Base-by-base conservation (phyloP, 1,140 invertebrate genomes). In the Chlorops oryzae region DNA sequence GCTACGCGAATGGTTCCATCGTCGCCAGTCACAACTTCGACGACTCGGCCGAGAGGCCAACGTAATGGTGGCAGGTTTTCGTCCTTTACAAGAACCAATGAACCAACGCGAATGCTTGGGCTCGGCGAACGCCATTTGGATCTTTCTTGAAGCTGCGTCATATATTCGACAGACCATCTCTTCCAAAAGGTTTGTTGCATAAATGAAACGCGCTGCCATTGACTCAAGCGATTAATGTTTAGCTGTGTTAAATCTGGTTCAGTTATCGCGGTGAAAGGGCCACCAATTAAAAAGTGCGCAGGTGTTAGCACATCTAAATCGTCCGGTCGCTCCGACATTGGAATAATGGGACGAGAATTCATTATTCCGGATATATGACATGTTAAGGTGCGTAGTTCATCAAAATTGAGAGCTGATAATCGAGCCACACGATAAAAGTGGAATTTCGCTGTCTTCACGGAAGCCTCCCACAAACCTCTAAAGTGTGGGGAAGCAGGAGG, bases 251-350 rank as follows among this genome's bases (percentile, higher is more conserved):
- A 7, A 25, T 47, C 22, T 20, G 62, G 59, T 50, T 65, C 59
- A n/a, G 63, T 61, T 7, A 58, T 12, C 7, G 49, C 20, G 12
- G 51, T 58, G 17, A 73, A 46, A 3, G 62, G 53, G 17, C 51
- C 40, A 7, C 69, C 51, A n/a, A 47, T 41, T 17, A 47, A 34
- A 15, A 42, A 47, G 27, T 52, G 51, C 13, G 37, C 43, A 4
- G 51, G 51, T 2, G 44, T 52, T 6, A 47, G 27, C 18, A 47
- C 38, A 2, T 52, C 27, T 5, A 52, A 15, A 22, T 52, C 44
- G 12, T 47, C 32, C 3, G 35, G 42, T 15, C 22, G 27, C 22
- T 45, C 50, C 27, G 43, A 38, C 25, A 51, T 18, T 3, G 44
- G 45, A 41, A 17, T 47, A 12, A 47, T 22, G 4, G 50, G 50